A percentile compares a stretch with the other conserved stretches of the same genome.
phyloP scores from a whole-genome alignment of 2,888 invertebrate genomes.

The Aspidapion aeneum region DNA sequence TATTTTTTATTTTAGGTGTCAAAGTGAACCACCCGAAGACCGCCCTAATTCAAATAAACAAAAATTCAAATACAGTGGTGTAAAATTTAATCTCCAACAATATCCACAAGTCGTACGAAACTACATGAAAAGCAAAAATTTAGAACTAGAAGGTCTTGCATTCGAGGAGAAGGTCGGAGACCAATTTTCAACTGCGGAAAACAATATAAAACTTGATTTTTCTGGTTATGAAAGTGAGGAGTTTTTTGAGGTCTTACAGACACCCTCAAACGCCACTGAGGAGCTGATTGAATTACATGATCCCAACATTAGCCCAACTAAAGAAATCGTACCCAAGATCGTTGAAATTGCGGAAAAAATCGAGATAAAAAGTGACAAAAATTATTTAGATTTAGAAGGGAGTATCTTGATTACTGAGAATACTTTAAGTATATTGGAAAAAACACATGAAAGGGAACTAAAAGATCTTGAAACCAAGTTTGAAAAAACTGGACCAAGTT shows the following conservation, averaged over 20 bases:
- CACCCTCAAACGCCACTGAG: slow-evolving; percentile 76
- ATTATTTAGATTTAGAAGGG: too few relatives aligned
- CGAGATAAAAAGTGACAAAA: too few relatives aligned
- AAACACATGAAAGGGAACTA: too few relatives aligned
- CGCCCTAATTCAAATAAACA: slow-evolving; percentile 26
- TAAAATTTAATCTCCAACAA: slow-evolving; percentile 71
- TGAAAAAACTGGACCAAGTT: too few relatives aligned
- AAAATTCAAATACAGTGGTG: slow-evolving; percentile 62
- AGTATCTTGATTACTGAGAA: too few relatives aligned
- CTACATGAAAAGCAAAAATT: slow-evolving; percentile 72
- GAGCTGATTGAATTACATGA: too few relatives aligned
- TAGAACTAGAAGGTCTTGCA: slow-evolving; percentile 59
- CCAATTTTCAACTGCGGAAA: slow-evolving; percentile 24
- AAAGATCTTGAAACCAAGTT: too few relatives aligned
- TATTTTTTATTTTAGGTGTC: slow-evolving; percentile 35
- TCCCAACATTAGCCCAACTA: too few relatives aligned
- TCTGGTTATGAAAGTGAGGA: slow-evolving; percentile 36
- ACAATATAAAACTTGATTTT: slow-evolving; percentile 33
- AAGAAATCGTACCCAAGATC: too few relatives aligned
- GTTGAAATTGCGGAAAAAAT: too few relatives aligned
- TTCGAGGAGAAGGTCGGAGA: slow-evolving; percentile 51
- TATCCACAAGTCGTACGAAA: slow-evolving; percentile 71
- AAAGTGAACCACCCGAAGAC: slow-evolving; percentile 42
- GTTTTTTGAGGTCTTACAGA: slow-evolving; percentile 59
- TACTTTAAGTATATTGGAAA: too few relatives aligned